phyloP scores from a whole-genome alignment of 2,113 vertebrate species.

The Corythoichthys haematopterus region DNA sequence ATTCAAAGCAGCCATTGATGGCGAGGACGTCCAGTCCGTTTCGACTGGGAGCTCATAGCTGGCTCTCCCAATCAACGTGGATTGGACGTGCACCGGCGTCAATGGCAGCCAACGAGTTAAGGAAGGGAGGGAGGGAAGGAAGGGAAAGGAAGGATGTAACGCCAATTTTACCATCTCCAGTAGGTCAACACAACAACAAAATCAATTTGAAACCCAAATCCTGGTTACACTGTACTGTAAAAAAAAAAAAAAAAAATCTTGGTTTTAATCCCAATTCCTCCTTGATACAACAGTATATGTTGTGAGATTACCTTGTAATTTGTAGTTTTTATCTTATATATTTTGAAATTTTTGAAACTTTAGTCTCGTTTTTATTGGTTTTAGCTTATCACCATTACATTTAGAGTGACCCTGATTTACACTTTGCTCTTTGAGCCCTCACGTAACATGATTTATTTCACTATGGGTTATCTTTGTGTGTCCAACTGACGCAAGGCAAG shows the following conservation, averaged over 20 bases:
- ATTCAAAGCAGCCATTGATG: no score
- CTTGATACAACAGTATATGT: background rate
- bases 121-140: background rate
- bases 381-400: background rate
- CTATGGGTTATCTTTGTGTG: background rate
- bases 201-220: background rate
- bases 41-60: no score
- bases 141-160: background rate
- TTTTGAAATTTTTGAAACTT: no score
- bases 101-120: no score
- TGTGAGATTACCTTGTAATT: no score
- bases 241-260: background rate
- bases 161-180: background rate
- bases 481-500: constrained; percentile 3
- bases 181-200: background rate
- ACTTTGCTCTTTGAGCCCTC: constrained; percentile 9
- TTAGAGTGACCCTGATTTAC: background rate
- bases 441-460: constrained; percentile 1
- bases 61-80: no score
- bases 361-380: no score
- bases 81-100: no score
- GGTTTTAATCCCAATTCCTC: background rate
- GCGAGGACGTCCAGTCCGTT: no score
- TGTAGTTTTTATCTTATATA: no score
- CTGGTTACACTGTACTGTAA: no score